These are phyloP conservation scores for Gallinago paraguaiae DNA, from an alignment of 2,113 vertebrate genomes.

Conservation along the genomic window DNA sequence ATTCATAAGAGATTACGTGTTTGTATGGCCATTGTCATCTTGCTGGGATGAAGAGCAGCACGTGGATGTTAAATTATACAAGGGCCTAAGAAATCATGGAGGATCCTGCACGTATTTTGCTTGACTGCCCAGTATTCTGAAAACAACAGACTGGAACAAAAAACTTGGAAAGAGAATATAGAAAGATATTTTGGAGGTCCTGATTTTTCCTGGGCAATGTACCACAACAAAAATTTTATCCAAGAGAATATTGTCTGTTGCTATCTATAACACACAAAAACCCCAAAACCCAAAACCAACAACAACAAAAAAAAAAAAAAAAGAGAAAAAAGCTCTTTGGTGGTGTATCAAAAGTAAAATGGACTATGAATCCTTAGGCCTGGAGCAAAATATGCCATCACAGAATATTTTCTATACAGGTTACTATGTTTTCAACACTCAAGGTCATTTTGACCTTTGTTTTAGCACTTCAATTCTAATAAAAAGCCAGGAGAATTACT, in stretches of 20 bases:
- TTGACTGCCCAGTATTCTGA: neutral
- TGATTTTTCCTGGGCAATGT: neutral
- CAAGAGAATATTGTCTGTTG: neutral
- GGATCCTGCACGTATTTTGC: neutral
- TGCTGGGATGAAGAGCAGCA: neutral
- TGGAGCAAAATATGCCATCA: neutral
- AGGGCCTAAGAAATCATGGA: neutral
- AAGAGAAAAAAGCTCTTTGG: rapidly evolving
- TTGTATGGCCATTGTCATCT: neutral
- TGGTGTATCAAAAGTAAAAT: neutral
- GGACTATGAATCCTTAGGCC: neutral
- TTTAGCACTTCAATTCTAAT: neutral
- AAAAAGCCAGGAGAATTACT: neutral
- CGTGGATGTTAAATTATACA: neutral
- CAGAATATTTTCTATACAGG: neutral
- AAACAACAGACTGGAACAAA: neutral
- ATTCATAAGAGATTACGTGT: neutral
- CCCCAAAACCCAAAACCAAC: too few species aligned
- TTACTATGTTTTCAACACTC: neutral
- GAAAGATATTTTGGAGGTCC: neutral
- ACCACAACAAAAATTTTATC: neutral
- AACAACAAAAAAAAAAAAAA: neutral
- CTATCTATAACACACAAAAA: neutral
- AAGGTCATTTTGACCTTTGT: neutral
- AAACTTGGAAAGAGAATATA: neutral